Percentiles rank a stretch among this genome's conserved stretches.
Conservation (phyloP, 2,888 invertebrate species). For the Acronicta alni region DNA sequence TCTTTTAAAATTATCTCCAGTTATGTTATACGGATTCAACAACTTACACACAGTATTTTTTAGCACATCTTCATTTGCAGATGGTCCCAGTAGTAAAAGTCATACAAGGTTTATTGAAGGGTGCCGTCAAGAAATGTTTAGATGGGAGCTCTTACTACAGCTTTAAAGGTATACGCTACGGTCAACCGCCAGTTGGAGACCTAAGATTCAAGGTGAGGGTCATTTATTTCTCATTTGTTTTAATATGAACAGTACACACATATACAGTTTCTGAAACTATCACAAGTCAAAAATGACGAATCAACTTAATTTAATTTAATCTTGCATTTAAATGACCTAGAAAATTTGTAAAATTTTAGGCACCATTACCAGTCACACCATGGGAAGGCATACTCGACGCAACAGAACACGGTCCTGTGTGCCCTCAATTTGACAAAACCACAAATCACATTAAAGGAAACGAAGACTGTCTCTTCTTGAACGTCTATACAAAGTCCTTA, state of each 20-base stretch:
- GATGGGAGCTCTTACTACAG: conserved; percentile 70
- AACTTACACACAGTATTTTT: no score
- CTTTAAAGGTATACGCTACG: conserved; percentile 86
- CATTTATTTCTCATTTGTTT: no score
- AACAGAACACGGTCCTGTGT: conserved; percentile 71
- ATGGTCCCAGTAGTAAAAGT: conserved; percentile 63
- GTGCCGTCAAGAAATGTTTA: conserved; percentile 60
- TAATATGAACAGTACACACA: no score
- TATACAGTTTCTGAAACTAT: no score
- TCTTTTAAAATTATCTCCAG: no score
- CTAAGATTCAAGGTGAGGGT: conserved; percentile 85
- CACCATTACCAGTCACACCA: conserved; percentile 67
- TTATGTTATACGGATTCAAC: no score
- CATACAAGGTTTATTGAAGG: conserved; percentile 71
- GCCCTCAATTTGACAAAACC: conserved; percentile 73
- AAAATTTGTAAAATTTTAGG: conserved; percentile 52
- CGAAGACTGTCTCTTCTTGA: conserved; percentile 77
- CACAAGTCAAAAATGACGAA: no score
- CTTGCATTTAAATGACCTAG: no score
- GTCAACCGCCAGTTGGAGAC: conserved; percentile 83
- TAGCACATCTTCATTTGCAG: conserved; percentile 40
- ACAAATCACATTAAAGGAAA: conserved; percentile 63
- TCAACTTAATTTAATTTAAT: no score
- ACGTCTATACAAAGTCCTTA: conserved; percentile 72
- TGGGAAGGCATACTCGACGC: conserved; percentile 76